phyloP scores from a whole-genome alignment of 2,888 invertebrate genomes.

The Eudemis profundana region DNA sequence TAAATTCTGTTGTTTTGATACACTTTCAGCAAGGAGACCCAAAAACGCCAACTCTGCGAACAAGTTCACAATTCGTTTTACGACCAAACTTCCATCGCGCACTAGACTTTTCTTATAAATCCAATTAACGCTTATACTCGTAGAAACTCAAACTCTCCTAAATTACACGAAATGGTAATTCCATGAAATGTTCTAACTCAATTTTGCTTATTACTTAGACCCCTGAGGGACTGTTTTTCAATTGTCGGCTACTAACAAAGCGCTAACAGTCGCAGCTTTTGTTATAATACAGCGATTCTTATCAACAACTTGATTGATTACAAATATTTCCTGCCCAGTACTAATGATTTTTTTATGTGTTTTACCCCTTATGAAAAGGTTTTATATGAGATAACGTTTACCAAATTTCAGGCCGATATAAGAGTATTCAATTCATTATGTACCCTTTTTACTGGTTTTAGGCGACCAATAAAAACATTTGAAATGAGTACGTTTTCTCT shows the following conservation, averaged over 20 bases:
- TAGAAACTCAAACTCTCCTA: neutral
- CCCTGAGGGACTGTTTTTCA: constrained; percentile 19
- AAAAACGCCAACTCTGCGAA: neutral
- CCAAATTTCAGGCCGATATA: no score
- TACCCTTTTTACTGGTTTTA: neutral
- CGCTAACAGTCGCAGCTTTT: constrained; percentile 24
- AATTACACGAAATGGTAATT: constrained; percentile 7
- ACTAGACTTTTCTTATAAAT: constrained; percentile 14
- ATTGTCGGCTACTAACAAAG: constrained; percentile 32
- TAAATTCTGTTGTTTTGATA: neutral
- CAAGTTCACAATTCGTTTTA: constrained; percentile 1
- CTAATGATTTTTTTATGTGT: constrained; percentile 14
- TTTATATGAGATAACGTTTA: no score
- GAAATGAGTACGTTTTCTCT: no score
- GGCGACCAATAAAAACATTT: no score
- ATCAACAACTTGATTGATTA: constrained; percentile 32
- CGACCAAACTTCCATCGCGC: neutral
- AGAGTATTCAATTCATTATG: neutral
- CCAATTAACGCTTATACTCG: neutral
- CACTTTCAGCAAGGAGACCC: neutral
- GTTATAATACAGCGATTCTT: constrained; percentile 17
- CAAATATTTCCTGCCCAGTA: constrained; percentile 22
- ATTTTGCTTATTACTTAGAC: constrained; percentile 4
- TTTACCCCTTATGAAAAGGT: neutral
- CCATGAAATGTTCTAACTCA: constrained; percentile 14